phyloP scores from a whole-genome alignment of 64 coral and sea anemone genomes.

The Trachythela sp. region DNA sequence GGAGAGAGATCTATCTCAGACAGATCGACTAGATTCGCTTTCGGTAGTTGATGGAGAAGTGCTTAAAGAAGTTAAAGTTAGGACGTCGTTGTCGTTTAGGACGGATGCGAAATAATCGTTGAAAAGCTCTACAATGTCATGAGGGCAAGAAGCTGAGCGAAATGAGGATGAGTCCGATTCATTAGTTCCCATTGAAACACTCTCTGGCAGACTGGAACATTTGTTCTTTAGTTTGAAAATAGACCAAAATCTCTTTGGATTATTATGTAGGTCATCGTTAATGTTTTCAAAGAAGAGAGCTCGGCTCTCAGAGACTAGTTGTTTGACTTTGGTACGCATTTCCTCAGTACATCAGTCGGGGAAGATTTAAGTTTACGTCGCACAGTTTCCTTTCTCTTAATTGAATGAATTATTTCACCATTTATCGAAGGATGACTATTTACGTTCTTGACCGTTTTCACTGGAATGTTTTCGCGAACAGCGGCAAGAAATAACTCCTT shows the following conservation, averaged over 20 bases:
- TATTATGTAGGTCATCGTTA: conserved; percentile 17
- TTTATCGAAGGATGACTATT: conserved; percentile 52
- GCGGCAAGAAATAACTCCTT: conserved; percentile 46
- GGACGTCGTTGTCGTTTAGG: neutral
- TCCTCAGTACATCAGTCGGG: conserved; percentile 40
- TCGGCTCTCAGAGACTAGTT: conserved; percentile 41
- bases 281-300: conserved; percentile 45
- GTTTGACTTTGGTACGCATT: conserved; percentile 39
- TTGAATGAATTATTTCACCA: conserved; percentile 47
- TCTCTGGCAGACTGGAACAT: conserved; percentile 38
- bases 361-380: conserved; percentile 30
- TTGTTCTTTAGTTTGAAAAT: conserved; percentile 56
- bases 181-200: conserved; percentile 10
- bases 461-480: conserved; percentile 37
- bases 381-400: conserved; percentile 46
- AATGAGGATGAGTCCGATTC: neutral
- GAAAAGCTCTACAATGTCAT: conserved; percentile 35
- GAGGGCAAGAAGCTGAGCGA: conserved; percentile 18
- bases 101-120: conserved; percentile 56
- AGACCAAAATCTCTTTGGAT: conserved; percentile 58
- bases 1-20: neutral
- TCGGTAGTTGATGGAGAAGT: neutral
- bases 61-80: no score
- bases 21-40: neutral
- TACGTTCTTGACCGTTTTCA: conserved; percentile 34